Evolutionary conservation across 2,888 invertebrate species (phyloP), one percentile per base, ranked within the genome.

Genomic region (Lathronympha strigana): DNA sequence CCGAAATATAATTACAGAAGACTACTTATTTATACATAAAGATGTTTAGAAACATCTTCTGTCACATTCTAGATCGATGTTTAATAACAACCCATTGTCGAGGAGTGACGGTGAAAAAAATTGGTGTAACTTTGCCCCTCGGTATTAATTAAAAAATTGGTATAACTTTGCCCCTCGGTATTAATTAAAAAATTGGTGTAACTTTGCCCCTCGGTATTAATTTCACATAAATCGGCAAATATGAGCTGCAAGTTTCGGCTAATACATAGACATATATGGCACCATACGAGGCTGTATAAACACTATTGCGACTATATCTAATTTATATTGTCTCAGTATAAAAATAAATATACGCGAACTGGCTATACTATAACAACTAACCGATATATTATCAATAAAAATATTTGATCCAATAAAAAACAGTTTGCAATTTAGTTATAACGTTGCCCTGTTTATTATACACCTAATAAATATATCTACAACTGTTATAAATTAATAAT

Each of bases 201-300:
- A n/a, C n/a, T n/a, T n/a, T n/a, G n/a, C n/a, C n/a, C n/a, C n/a
- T n/a, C n/a, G n/a, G n/a, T n/a, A n/a, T n/a, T n/a, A n/a, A n/a
- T n/a, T n/a, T n/a, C n/a, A n/a, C n/a, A n/a, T n/a, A n/a, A n/a
- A n/a, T n/a, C n/a, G n/a, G n/a, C n/a, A n/a, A n/a, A n/a, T n/a
- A n/a, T n/a, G n/a, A n/a, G n/a, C n/a, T n/a, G n/a, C n/a, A n/a
- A n/a, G n/a, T n/a, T n/a, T n/a, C n/a, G n/a, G n/a, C n/a, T n/a
- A n/a, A 28, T 4, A 51, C 15, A 50, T 4, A 45, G 31, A 33
- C 51, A 51, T 50, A 50, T 50, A 19, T 33, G 51, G 21, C 51
- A 33, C 33, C 13, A 13, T 21, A 33, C 33, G 33, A 9, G 4
- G 31, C 28, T 31, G 6, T 25, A 23, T 49, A 8, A 5, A 49